Conservation (phyloP, 30 jellyfish, hydroid and myxozoan species). For the Turritopsis dohrnii region DNA sequence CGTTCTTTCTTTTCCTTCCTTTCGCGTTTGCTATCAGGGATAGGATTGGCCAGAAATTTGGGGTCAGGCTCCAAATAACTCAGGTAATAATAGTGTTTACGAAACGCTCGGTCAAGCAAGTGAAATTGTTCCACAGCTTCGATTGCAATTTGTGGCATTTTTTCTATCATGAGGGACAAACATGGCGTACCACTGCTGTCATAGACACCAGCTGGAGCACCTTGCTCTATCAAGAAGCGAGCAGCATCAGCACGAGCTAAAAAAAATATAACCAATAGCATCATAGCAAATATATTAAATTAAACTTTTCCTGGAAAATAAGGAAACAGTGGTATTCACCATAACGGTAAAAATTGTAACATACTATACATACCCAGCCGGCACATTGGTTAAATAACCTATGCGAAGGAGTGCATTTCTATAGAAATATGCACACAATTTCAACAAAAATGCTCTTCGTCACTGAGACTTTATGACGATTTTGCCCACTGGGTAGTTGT, state of each 20-base stretch:
- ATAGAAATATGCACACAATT: too few species aligned
- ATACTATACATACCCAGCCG: too few species aligned
- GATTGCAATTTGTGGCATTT: slow-evolving; percentile 98
- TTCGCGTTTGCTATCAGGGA: slow-evolving; percentile 74
- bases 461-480: too few species aligned
- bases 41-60: slow-evolving; percentile 48
- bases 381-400: too few species aligned
- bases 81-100: slow-evolving; percentile 89
- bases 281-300: neutral
- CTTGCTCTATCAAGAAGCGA: slow-evolving; percentile 94
- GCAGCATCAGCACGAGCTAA: slow-evolving; percentile 99
- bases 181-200: slow-evolving; percentile 98
- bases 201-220: slow-evolving; percentile 99
- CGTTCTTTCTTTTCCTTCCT: slow-evolving; percentile 68
- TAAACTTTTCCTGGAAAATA: too few species aligned
- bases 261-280: neutral
- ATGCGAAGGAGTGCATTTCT: too few species aligned
- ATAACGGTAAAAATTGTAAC: too few species aligned
- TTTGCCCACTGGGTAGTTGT: too few species aligned
- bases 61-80: slow-evolving; percentile 77
- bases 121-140: slow-evolving; percentile 99
- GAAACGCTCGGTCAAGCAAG: slow-evolving; percentile 89
- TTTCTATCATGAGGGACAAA: slow-evolving; percentile 94
- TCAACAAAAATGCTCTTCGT: too few species aligned
- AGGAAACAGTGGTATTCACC: too few species aligned